These are phyloP conservation scores for Helicoverpa armigera DNA, from an alignment of 1,140 invertebrate species.

Conservation along the genomic window DNA sequence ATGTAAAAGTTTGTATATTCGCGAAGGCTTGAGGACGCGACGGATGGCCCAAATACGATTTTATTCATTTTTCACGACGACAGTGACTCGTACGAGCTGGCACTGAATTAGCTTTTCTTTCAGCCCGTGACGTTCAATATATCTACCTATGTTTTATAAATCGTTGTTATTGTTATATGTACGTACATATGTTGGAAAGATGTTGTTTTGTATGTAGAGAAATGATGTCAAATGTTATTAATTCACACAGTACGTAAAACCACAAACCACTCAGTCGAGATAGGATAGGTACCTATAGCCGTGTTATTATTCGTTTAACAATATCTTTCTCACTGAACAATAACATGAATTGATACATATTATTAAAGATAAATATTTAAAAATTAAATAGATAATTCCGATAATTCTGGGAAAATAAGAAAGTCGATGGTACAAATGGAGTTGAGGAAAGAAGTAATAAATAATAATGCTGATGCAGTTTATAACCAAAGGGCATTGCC, in stretches of 20 bases:
- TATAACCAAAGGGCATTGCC: neutral
- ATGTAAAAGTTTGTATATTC: constrained; percentile 57
- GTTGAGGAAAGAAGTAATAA: neutral
- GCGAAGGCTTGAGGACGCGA: constrained; percentile 59
- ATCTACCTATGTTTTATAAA: neutral
- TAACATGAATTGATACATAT: too few relatives aligned
- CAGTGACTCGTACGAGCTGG: constrained; percentile 81
- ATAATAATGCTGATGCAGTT: neutral
- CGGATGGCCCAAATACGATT: constrained; percentile 79
- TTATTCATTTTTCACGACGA: constrained; percentile 84
- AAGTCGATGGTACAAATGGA: neutral
- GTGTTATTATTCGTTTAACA: too few relatives aligned
- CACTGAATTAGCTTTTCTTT: constrained; percentile 79
- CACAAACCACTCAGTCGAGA: neutral
- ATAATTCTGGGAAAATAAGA: neutral
- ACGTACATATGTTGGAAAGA: neutral
- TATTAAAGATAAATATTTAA: too few relatives aligned
- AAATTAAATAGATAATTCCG: too few relatives aligned
- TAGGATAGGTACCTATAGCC: neutral
- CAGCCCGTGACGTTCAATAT: constrained; percentile 50
- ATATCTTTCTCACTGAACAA: too few relatives aligned
- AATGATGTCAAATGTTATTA: neutral
- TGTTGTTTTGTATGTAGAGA: neutral
- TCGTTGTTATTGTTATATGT: neutral
- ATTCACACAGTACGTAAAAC: neutral